Evolutionary conservation across 2,113 vertebrate genomes (phyloP).

Genomic region (Puffinus mauretanicus): DNA sequence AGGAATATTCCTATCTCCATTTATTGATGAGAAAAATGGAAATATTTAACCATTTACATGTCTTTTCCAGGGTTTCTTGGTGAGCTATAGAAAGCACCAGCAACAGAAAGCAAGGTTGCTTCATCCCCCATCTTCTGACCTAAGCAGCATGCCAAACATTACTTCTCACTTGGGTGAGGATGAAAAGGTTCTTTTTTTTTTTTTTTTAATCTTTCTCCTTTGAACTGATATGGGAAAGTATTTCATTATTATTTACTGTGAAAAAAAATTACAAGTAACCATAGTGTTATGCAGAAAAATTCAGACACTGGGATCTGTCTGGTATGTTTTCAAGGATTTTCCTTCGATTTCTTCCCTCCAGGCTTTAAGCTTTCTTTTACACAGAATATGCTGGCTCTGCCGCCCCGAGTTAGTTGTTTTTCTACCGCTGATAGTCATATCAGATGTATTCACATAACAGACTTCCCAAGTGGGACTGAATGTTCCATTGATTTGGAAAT

Average conservation of each 20-base stretch:
- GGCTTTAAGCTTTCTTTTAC: background rate
- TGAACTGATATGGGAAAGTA: background rate
- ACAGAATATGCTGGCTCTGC: background rate
- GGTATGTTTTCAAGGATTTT: background rate
- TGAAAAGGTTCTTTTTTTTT: background rate
- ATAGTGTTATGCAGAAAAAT: background rate
- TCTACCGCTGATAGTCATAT: background rate
- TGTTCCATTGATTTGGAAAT: constrained; percentile 1
- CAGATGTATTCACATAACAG: background rate
- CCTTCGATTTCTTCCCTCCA: background rate
- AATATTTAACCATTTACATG: background rate
- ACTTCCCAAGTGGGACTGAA: background rate
- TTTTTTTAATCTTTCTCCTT: background rate
- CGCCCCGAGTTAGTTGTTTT: background rate
- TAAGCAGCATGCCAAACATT: background rate
- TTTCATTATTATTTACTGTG: background rate
- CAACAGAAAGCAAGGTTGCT: background rate
- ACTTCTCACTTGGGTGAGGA: background rate
- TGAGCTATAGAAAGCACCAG: background rate
- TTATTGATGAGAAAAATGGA: background rate
- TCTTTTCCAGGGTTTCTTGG: background rate
- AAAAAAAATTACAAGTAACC: background rate
- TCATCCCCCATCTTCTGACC: background rate
- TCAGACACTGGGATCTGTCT: background rate
- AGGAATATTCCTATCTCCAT: background rate